Base-by-base conservation (phyloP, 2,797 vertebrate genomes). In the Sandelia bainsii region DNA sequence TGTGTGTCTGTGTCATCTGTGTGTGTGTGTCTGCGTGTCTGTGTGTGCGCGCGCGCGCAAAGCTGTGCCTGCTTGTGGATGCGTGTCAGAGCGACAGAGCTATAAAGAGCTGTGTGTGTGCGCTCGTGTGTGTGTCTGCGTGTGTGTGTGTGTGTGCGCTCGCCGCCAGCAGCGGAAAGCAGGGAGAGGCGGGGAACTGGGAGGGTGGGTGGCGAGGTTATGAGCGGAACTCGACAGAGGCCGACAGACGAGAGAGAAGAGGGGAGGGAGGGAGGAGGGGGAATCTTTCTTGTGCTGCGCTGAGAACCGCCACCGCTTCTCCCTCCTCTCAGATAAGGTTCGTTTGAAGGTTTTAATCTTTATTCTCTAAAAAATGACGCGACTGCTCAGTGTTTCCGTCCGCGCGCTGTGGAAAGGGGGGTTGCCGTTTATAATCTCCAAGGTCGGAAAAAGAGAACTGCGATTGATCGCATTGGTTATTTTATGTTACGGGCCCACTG, bases 171-270 rank as follows among this genome's bases (percentile, higher is more conserved):
- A 83, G 90, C 90, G 80, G 87, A 90, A 87, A 78, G 82, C 82
- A 81, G 78, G 82, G 86, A 88, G 94, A 91, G 71, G 91, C 80
- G 83, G 93, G 86, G 82, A 86, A 87, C 60, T 84, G 89, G 87
- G 89, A 89, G 89, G 89, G 86, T 89, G 89, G 89, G 86, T 90
- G 91, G 91, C 82, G 89, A 89, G 90, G 87, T 92, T 92, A 91
- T 90, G 90, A 91, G 90, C 87, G 90, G 90, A 92, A 91, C 90
- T 91, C 87, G 86, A 91, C 87, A 92, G 92, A 85, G 90, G 88
- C 89, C 86, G 88, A 91, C 87, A 93, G 92, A 83, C 87, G 88
- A 90, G 82, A 62, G 80, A 80, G 82, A 71, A 40, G 74, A 40
- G 70, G 62, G 49, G 46, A 11, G 50, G 40, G 69, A 10, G 45